Conservation (phyloP, 1,140 invertebrate species). For the Lepidurus packardi region DNA sequence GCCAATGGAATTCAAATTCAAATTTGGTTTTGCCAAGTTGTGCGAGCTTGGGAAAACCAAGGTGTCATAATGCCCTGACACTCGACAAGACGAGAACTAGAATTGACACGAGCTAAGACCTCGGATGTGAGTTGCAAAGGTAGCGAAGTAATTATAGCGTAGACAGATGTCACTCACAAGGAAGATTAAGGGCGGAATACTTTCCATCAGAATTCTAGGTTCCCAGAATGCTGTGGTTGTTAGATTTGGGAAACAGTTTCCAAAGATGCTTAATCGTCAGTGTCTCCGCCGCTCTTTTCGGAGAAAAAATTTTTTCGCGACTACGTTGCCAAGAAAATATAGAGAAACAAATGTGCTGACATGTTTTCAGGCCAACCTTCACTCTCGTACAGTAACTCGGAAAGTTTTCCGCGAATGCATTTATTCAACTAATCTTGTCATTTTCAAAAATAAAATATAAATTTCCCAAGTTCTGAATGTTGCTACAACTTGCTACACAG, state of each 20-base stretch:
- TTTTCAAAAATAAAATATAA: too few species aligned
- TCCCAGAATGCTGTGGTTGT: not conserved
- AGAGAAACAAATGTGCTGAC: too few species aligned
- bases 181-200: not conserved
- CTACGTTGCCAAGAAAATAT: too few species aligned
- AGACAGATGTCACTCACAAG: constrained; percentile 8
- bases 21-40: not conserved
- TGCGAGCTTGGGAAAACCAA: not conserved
- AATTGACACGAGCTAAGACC: not conserved
- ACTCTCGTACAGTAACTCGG: too few species aligned
- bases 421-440: too few species aligned
- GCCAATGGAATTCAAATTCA: not conserved
- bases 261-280: not conserved
- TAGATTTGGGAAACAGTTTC: not conserved
- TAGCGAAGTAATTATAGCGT: constrained; percentile 9
- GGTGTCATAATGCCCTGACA: not conserved
- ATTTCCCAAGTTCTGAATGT: too few species aligned
- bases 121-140: not conserved
- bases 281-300: not conserved
- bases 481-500: too few species aligned
- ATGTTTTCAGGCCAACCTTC: too few species aligned
- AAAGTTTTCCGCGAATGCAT: too few species aligned
- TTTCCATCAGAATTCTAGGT: not conserved
- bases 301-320: not conserved
- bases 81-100: not conserved